Evolutionary conservation across 1,140 invertebrate species (phyloP), one percentile per base, ranked within the genome.

Genomic region (Macrostomum lignano): DNA sequence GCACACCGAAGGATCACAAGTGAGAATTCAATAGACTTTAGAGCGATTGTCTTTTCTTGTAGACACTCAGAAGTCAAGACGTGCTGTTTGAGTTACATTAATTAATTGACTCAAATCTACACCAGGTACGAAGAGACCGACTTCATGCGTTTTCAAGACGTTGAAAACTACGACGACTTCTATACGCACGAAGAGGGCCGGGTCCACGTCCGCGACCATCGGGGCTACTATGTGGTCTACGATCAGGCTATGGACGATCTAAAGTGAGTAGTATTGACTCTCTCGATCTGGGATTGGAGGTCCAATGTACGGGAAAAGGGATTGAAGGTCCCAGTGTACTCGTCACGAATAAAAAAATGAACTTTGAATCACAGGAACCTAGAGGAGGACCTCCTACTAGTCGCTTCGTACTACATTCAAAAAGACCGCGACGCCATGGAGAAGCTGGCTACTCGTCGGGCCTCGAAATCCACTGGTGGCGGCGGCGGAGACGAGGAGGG

Each of bases 131-230:
- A 38, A 39, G 53, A 56, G 35, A 26, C 44, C 17, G 53, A 55
- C 33, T 58, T 54, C 36, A 51, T 58, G 19, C 42, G 56, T 36
- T 56, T 48, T 38, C 37, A 46, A 21, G 51, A 55, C 17, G 39
- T 55, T 15, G 51, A 56, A 14, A 58, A 58, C 33, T 52, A 57
- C 42, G 55, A 58, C 45, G 53, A 58, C 36, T 58, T 56, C 39
- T 54, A 55, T 39, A 40, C 46, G 9, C 35, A 46, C 17, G 51
- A 55, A 7, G 51, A 56, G 28, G 51, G 46, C 0, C 37, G 48
- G 22, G 39, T 56, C 19, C 50, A 55, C 40, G 51, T 58, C 17
- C 46, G 51, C 19, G 55, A 58, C 36, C 50, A 53, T 41, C 39
- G 44, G 31, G 55, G 55, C 1, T 46, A 49, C 25, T 51, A 48